phyloP scores from a whole-genome alignment of 2,113 vertebrate genomes.

The Zosterops hypoxanthus region DNA sequence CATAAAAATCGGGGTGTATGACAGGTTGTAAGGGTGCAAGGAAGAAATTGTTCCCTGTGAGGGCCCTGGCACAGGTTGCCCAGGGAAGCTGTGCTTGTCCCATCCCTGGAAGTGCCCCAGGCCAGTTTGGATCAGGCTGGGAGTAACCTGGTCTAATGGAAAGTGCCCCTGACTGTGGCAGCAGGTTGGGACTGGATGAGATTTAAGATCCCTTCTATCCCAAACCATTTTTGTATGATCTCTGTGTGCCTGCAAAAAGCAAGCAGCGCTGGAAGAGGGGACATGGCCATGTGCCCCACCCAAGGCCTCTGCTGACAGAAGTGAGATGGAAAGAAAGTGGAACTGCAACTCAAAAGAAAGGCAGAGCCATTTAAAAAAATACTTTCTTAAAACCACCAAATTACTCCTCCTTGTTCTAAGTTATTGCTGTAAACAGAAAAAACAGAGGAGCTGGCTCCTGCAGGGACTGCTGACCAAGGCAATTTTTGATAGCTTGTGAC shows the following conservation, averaged over 20 bases:
- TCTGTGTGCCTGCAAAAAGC: fast-evolving
- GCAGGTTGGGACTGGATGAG: fast-evolving
- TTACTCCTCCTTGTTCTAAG: not conserved
- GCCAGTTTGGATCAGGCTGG: not conserved
- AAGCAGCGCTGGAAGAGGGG: fast-evolving
- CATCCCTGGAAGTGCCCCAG: not conserved
- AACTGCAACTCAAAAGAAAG: not conserved
- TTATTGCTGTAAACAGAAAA: conserved; percentile 29
- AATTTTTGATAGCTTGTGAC: not conserved
- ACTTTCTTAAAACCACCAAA: not conserved
- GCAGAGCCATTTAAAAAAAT: not conserved
- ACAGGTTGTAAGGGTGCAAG: not conserved
- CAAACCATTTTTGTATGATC: not conserved
- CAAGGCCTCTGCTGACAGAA: not conserved
- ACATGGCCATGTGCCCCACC: fast-evolving
- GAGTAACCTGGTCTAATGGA: not conserved
- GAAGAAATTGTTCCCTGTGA: not conserved
- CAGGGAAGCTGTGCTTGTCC: not conserved
- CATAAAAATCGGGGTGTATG: not conserved
- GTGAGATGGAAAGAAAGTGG: not conserved
- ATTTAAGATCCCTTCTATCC: not conserved
- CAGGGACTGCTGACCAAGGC: conserved; percentile 23
- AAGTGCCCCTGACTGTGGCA: not conserved
- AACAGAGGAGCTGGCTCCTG: not conserved
- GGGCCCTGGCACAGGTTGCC: not conserved